Conservation (phyloP, 2,888 invertebrate genomes). For the Leptopilina drosophilae region DNA sequence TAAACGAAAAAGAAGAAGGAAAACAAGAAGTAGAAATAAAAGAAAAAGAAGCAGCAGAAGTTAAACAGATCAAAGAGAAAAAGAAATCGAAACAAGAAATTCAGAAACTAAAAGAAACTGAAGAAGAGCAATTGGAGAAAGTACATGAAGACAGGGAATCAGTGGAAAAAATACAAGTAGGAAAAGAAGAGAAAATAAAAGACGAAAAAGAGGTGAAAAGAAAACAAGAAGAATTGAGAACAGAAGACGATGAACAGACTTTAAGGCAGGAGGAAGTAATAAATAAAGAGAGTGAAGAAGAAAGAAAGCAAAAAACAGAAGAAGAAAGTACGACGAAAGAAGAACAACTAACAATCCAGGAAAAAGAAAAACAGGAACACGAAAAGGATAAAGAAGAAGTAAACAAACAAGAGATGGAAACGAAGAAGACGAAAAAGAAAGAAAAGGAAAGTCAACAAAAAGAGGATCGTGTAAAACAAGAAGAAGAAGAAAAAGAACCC, state of each 20-base stretch:
- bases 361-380: slow-evolving; percentile 46
- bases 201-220: slow-evolving; percentile 54
- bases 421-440: slow-evolving; percentile 63
- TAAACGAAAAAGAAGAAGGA: slow-evolving; percentile 34
- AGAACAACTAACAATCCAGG: slow-evolving; percentile 46
- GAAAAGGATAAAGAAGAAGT: slow-evolving; percentile 46
- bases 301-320: too few relatives aligned
- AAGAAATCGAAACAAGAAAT: slow-evolving; percentile 22
- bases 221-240: slow-evolving; percentile 59
- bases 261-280: slow-evolving; percentile 12
- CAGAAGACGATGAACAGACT: slow-evolving; percentile 42
- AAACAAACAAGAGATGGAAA: slow-evolving; percentile 68
- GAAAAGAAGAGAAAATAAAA: slow-evolving; percentile 23
- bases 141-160: neutral
- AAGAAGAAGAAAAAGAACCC: slow-evolving; percentile 26
- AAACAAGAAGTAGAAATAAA: slow-evolving; percentile 44
- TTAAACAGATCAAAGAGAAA: slow-evolving; percentile 56
- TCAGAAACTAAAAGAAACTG: slow-evolving; percentile 2
- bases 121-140: neutral
- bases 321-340: slow-evolving; percentile 38
- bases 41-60: slow-evolving; percentile 53
- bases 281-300: neutral
- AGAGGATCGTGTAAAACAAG: slow-evolving; percentile 48
- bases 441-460: slow-evolving; percentile 58
- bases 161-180: neutral